phyloP scores from a whole-genome alignment of 1,140 invertebrate genomes.

The Drosophila jambulina region DNA sequence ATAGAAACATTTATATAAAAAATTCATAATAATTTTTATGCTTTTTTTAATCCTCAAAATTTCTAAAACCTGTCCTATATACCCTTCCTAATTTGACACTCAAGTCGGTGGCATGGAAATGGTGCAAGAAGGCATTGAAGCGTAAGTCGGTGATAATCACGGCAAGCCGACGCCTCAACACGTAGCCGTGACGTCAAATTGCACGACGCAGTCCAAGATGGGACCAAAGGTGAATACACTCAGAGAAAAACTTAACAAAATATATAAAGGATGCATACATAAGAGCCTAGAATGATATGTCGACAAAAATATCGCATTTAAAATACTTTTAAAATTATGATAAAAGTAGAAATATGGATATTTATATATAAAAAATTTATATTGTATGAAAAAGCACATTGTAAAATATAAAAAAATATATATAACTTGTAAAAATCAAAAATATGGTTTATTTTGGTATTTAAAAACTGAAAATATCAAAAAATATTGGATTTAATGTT shows the following conservation, averaged over 20 bases:
- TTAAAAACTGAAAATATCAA: too few species aligned
- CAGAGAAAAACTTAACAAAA: background rate
- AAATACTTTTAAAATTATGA: too few species aligned
- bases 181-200: conserved; percentile 75
- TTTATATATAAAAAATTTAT: too few species aligned
- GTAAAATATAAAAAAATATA: too few species aligned
- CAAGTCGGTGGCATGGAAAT: conserved; percentile 39
- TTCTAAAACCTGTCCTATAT: conserved; percentile 9
- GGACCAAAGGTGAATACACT: conserved; percentile 31
- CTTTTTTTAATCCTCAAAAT: too few species aligned
- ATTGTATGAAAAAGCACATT: too few species aligned
- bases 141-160: conserved; percentile 80
- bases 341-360: too few species aligned
- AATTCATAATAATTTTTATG: background rate
- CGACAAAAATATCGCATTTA: background rate
- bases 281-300: too few species aligned
- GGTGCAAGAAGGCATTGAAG: conserved; percentile 74
- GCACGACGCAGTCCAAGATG: conserved; percentile 53
- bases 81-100: background rate
- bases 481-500: too few species aligned
- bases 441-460: too few species aligned
- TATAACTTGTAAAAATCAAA: too few species aligned
- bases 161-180: conserved; percentile 76
- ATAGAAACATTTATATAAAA: background rate
- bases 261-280: background rate